A percentile compares a stretch with the other conserved stretches of the same genome.
Evolutionary conservation across 2,888 invertebrate genomes (phyloP).

Genomic region (Philaethria dido): DNA sequence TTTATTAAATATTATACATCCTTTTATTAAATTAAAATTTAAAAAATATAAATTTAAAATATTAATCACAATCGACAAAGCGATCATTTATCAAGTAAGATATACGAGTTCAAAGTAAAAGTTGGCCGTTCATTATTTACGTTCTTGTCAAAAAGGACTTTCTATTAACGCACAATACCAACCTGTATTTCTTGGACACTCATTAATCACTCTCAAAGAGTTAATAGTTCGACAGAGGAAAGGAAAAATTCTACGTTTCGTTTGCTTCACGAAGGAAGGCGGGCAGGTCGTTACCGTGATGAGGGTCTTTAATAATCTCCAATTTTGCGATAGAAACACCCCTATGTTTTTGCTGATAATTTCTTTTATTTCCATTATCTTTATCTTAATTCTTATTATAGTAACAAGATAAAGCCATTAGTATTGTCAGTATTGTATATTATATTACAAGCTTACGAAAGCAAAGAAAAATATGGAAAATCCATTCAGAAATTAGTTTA

Average conservation of each 20-base stretch:
- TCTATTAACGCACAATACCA: slow-evolving; percentile 22
- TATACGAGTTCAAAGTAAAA: slow-evolving; percentile 4
- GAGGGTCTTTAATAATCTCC: slow-evolving; percentile 23
- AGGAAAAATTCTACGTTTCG: slow-evolving; percentile 20
- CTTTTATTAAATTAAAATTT: neutral
- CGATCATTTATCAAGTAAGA: slow-evolving; percentile 21
- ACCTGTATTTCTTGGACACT: slow-evolving; percentile 26
- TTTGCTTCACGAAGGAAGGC: neutral
- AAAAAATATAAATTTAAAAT: too few relatives aligned
- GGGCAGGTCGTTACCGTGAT: slow-evolving; percentile 17
- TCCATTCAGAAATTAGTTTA: too few relatives aligned
- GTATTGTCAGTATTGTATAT: neutral
- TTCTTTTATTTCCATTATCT: neutral
- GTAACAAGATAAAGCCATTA: neutral
- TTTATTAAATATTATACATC: too few relatives aligned
- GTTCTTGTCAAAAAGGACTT: slow-evolving; percentile 24
- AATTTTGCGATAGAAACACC: slow-evolving; percentile 1
- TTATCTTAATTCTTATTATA: neutral
- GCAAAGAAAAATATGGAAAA: too few relatives aligned
- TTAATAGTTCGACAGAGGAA: slow-evolving; percentile 14
- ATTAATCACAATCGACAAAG: neutral
- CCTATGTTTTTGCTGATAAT: slow-evolving; percentile 7
- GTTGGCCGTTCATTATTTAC: slow-evolving; percentile 26
- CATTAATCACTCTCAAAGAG: slow-evolving; percentile 28
- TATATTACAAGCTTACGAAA: neutral